Base-by-base conservation (phyloP, 2,888 invertebrate species). In the Zaprionus bogoriensis region DNA sequence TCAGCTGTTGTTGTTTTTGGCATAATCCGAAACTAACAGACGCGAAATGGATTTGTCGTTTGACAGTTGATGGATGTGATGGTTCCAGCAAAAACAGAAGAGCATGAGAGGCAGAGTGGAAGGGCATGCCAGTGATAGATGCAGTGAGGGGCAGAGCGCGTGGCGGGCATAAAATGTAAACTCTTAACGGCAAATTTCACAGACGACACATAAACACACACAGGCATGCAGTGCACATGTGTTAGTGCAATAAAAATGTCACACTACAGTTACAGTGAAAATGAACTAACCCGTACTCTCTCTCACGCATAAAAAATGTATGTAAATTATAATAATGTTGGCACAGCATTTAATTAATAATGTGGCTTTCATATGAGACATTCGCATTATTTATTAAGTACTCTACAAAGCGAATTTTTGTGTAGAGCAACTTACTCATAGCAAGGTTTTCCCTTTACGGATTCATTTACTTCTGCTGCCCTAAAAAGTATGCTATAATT, bases 41-140 rank as follows among this genome's bases (percentile, higher is more conserved):
- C 77, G 78, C 82, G 77, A 78, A 77, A 81, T 77, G 70, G 74
- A 67, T 81, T 78, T 80, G 78, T 80, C 76, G 71, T 74, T 78
- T 81, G 81, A 81, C 81, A 84, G 55, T 72, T 81, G 82, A 81
- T 81, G 78, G 78, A 81, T 83, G 67, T 65, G 72, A 54, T 38
- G 64, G 27, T 41, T 66, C 67, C 63, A 65, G 10, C 50, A 28
- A 28, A 32, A 44, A 14, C 19, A 4, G 19, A 58, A 58, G 32
- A 57, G 39, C 25, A 44, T n/a, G 14, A 28, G 46, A 60, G 39
- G 36, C 3, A 10, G n/a, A 3, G 1, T 9, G 7, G 4, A 12
- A 22, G n/a, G n/a, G n/a, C n/a, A n/a, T n/a, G n/a, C n/a, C n/a
- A n/a, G n/a, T n/a, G n/a, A n/a, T n/a, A 14, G 14, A 6, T 4